Percentiles rank a stretch among this genome's conserved stretches.
Evolutionary conservation across 2,113 vertebrate species (phyloP).

Genomic region (Irena cyanogastra): DNA sequence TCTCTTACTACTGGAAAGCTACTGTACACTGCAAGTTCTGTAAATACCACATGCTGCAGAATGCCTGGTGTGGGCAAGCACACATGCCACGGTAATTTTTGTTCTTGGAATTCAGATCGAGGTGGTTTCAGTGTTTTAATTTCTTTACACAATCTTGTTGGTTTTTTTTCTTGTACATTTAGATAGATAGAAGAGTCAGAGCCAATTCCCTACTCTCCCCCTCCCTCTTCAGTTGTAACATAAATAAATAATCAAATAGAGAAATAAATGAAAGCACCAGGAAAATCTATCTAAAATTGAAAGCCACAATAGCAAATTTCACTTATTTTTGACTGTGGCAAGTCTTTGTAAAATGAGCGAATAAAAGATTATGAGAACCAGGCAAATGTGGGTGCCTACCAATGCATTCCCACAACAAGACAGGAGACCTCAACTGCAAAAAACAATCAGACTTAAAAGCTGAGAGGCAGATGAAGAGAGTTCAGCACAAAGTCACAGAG

Average conservation of each 20-base stretch:
- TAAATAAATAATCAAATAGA: not conserved
- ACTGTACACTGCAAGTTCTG: slow-evolving; percentile 18
- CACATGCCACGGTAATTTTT: not conserved
- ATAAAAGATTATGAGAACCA: slow-evolving; percentile 10
- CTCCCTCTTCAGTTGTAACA: not conserved
- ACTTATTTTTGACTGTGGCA: not conserved
- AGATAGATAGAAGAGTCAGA: not conserved
- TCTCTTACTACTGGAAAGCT: not conserved
- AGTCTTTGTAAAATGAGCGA: slow-evolving; percentile 22
- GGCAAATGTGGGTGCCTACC: not conserved
- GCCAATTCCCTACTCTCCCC: not conserved
- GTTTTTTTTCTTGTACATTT: not conserved
- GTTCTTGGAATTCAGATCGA: slow-evolving; percentile 13
- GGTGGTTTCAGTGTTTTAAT: not conserved
- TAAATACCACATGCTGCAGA: slow-evolving; percentile 35
- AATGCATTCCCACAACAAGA: slow-evolving; percentile 1
- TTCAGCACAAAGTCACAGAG: not conserved
- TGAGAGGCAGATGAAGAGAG: slow-evolving; percentile 19
- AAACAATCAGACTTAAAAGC: slow-evolving; percentile 28
- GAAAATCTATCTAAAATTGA: not conserved
- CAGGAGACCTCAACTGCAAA: slow-evolving; percentile 9
- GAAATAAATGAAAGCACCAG: not conserved
- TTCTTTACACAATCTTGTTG: not conserved
- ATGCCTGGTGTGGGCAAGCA: not conserved
- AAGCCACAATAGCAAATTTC: not conserved